phyloP scores from a whole-genome alignment of 2,888 invertebrate species.

The Luperina nickerlii region DNA sequence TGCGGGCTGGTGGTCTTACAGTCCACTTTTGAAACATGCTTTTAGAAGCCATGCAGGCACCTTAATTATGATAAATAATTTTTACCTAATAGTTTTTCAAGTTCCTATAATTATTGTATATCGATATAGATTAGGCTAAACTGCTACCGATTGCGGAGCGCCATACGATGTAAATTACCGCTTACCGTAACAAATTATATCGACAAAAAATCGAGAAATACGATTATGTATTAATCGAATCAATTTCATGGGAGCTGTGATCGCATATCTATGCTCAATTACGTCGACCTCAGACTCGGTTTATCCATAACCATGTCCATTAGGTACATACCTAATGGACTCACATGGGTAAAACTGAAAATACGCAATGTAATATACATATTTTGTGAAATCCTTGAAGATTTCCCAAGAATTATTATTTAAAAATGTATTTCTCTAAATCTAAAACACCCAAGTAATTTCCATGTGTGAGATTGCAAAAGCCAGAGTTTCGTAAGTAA shows the following conservation, averaged over 20 bases:
- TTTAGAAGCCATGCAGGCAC: conserved; percentile 3
- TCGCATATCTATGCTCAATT: conserved; percentile 74
- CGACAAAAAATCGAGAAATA: conserved; percentile 78
- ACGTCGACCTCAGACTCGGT: conserved; percentile 72
- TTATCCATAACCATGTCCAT: conserved; percentile 30
- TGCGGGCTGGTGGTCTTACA: no score
- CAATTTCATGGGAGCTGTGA: conserved; percentile 80
- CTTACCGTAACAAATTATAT: conserved; percentile 72
- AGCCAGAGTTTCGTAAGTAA: conserved; percentile 10
- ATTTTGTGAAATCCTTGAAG: not conserved
- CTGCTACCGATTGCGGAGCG: conserved; percentile 65
- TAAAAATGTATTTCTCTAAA: not conserved
- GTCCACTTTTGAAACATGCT: not conserved
- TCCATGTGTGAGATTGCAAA: not conserved
- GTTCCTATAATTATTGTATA: conserved; percentile 47
- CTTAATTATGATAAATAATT: conserved; percentile 30
- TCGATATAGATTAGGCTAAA: conserved; percentile 50
- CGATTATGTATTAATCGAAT: conserved; percentile 80
- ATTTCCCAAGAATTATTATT: not conserved
- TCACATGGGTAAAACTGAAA: conserved; percentile 13
- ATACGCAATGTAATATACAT: not conserved
- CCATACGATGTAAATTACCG: conserved; percentile 73
- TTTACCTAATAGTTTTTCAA: conserved; percentile 35
- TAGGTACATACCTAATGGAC: conserved; percentile 1
- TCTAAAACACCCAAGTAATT: not conserved